Evolutionary conservation across 2,797 vertebrate species (phyloP).

Genomic region (Gymnothorax javanicus): DNA sequence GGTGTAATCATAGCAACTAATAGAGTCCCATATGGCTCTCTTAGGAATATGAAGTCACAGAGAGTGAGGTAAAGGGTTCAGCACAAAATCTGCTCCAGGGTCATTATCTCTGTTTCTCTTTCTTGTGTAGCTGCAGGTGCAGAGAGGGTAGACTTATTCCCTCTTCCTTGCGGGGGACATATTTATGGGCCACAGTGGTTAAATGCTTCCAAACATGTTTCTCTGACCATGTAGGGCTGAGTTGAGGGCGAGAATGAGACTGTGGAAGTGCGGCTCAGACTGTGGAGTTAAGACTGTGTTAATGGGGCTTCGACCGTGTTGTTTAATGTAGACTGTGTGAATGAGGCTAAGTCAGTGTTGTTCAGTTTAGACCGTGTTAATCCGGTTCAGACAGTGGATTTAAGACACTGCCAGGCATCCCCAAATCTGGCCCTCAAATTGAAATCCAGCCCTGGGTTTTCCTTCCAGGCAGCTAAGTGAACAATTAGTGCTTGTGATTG

Average conservation of each 20-base stretch:
- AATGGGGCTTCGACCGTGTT: too few relatives aligned
- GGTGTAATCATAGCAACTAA: too few relatives aligned
- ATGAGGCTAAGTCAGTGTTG: background rate
- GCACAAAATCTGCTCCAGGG: too few relatives aligned
- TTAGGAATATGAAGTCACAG: too few relatives aligned
- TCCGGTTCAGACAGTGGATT: background rate
- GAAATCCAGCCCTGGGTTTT: too few relatives aligned
- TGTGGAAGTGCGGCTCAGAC: too few relatives aligned
- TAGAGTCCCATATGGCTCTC: too few relatives aligned
- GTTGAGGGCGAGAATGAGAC: background rate
- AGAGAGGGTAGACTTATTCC: background rate
- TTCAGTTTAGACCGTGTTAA: background rate
- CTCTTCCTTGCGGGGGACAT: background rate
- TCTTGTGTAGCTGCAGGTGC: background rate
- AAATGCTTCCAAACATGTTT: background rate
- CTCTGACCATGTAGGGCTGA: background rate
- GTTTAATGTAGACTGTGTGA: background rate
- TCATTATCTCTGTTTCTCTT: too few relatives aligned
- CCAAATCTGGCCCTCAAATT: too few relatives aligned
- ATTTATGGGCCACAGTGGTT: background rate
- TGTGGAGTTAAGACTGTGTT: background rate
- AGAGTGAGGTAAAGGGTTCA: too few relatives aligned
- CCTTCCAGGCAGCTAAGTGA: too few relatives aligned
- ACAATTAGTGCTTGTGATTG: too few relatives aligned
- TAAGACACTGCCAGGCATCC: background rate